phyloP scores from a whole-genome alignment of 2,888 invertebrate genomes.

The Halictus quadricinctus region DNA sequence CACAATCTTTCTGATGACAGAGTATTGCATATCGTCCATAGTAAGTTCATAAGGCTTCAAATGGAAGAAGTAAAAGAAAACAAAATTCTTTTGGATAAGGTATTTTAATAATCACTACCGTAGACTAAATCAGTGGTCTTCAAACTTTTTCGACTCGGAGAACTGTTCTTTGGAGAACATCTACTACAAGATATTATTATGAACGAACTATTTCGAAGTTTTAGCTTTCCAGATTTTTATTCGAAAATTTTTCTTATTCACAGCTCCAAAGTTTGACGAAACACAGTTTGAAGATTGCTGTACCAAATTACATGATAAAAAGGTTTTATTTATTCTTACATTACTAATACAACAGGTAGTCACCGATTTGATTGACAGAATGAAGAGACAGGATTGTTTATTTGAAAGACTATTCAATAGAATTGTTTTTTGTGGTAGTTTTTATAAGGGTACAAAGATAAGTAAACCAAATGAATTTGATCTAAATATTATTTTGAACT shows the following conservation, averaged over 20 bases:
- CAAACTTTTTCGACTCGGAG: no score
- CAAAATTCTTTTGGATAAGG: conserved; percentile 64
- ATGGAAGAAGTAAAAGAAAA: conserved; percentile 54
- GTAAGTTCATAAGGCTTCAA: conserved; percentile 66
- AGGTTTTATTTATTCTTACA: neutral
- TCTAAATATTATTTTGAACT: conserved; percentile 84
- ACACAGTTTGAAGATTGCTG: no score
- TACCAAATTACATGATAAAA: no score
- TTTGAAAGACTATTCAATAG: conserved; percentile 76
- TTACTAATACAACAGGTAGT: conserved; percentile 64
- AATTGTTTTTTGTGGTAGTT: conserved; percentile 85
- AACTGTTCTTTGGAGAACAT: no score
- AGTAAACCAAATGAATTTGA: conserved; percentile 86
- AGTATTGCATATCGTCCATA: conserved; percentile 64
- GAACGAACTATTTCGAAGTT: no score
- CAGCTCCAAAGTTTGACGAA: no score
- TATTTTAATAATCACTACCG: conserved; percentile 28
- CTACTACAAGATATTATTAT: no score
- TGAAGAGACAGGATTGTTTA: conserved; percentile 75
- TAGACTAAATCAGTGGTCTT: no score
- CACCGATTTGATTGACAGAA: conserved; percentile 68
- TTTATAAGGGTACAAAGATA: conserved; percentile 85
- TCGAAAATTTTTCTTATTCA: no score
- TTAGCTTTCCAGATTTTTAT: no score
- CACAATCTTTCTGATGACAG: conserved; percentile 51